phyloP scores from a whole-genome alignment of 2,113 vertebrate species.

The Tragelaphus strepsiceros region DNA sequence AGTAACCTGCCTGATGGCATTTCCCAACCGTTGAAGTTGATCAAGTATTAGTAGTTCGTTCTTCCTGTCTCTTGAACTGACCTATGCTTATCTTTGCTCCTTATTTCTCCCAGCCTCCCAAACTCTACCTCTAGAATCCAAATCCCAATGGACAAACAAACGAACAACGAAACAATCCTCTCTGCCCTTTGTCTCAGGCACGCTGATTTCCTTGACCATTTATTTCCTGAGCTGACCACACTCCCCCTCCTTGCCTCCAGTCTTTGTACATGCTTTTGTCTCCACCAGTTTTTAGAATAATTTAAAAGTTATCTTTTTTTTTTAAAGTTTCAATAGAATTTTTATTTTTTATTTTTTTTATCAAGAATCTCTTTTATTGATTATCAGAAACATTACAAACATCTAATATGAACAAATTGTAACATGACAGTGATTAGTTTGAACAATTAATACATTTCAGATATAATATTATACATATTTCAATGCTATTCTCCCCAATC shows the following conservation, averaged over 20 bases:
- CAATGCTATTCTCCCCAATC: no score
- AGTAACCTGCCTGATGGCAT: conserved; percentile 91
- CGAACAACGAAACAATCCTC: neutral
- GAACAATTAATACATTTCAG: no score
- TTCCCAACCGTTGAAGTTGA: conserved; percentile 88
- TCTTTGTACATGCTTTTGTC: neutral
- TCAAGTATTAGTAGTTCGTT: conserved; percentile 87
- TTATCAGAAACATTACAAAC: no score
- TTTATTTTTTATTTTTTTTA: no score
- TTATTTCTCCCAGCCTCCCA: neutral
- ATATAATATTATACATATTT: no score
- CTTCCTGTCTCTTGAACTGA: conserved; percentile 88
- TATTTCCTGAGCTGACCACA: neutral
- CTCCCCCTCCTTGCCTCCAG: neutral
- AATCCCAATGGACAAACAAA: neutral
- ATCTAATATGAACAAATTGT: no score
- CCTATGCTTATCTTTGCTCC: neutral
- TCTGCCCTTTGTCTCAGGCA: neutral
- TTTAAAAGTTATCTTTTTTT: neutral
- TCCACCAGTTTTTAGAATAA: neutral
- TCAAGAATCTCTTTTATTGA: no score
- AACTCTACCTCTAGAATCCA: neutral
- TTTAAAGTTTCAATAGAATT: no score
- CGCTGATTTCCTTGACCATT: neutral
- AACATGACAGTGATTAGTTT: no score